These are phyloP conservation scores for Bolborhynchus lineola DNA, from an alignment of 2,113 vertebrate species.

Conservation along the genomic window DNA sequence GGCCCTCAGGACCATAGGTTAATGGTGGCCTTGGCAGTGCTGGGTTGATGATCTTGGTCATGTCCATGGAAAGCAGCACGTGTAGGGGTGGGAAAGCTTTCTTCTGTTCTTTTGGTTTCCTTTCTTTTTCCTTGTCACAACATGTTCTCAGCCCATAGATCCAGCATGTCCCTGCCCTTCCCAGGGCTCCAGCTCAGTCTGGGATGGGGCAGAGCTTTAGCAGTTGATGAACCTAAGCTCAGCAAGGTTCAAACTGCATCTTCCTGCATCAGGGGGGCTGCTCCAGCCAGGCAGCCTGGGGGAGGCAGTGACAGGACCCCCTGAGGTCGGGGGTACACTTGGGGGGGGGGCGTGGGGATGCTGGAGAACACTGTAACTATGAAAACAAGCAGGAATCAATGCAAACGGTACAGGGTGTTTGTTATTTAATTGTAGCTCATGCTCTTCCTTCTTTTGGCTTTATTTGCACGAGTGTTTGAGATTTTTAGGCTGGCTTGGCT, in stretches of 20 bases:
- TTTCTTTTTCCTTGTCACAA: neutral
- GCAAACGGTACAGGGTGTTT: neutral
- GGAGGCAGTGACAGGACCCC: neutral
- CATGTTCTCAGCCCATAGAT: accelerated
- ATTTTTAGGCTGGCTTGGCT: neutral
- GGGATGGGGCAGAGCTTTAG: accelerated
- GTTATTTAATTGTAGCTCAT: neutral
- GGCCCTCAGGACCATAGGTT: neutral
- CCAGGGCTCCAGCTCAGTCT: neutral
- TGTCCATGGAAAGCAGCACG: neutral
- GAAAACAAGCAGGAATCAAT: neutral
- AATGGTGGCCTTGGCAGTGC: neutral
- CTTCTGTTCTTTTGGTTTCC: too few species aligned
- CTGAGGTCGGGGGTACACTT: neutral
- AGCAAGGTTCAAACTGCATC: accelerated
- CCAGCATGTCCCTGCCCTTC: neutral
- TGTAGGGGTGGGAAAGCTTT: neutral
- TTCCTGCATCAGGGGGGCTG: neutral
- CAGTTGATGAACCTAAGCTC: neutral
- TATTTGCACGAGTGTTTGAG: constrained; percentile 22
- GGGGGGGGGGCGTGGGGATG: neutral
- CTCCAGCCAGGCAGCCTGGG: neutral
- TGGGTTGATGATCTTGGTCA: neutral
- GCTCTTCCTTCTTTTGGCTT: neutral
- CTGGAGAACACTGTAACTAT: neutral